These are phyloP conservation scores for Caenorhabditis sp. DNA, from an alignment of 2,888 invertebrate species.

Conservation along the genomic window DNA sequence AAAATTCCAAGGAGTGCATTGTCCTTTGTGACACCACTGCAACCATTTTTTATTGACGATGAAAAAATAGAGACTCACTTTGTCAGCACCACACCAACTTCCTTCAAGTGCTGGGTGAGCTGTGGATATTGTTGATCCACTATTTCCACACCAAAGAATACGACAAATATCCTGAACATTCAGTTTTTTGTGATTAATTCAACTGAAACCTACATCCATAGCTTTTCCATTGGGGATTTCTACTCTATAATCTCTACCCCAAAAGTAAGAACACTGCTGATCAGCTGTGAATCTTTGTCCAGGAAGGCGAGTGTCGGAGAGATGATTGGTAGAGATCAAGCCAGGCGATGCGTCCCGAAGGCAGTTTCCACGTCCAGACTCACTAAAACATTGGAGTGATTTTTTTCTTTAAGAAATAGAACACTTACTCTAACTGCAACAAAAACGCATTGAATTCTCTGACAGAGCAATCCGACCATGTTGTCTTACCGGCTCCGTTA, in stretches of 20 bases:
- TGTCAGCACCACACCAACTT: conserved; percentile 81
- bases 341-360: conserved; percentile 78
- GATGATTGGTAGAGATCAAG: conserved; percentile 76
- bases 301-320: conserved; percentile 73
- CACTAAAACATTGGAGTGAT: conserved; percentile 71
- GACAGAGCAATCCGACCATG: conserved; percentile 82
- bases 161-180: conserved; percentile 80
- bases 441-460: conserved; percentile 82
- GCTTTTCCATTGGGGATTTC: conserved; percentile 81
- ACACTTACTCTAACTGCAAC: conserved; percentile 79
- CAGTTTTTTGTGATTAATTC: not conserved
- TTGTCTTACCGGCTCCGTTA: conserved; percentile 83
- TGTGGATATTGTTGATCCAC: conserved; percentile 82
- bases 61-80: conserved; percentile 49
- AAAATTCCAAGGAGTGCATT: conserved; percentile 76
- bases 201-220: conserved; percentile 70
- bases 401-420: not conserved
- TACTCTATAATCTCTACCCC: conserved; percentile 82
- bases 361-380: conserved; percentile 81
- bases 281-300: conserved; percentile 83
- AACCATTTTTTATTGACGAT: conserved; percentile 16
- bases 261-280: conserved; percentile 83
- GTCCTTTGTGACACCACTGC: conserved; percentile 82
- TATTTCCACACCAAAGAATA: conserved; percentile 83
- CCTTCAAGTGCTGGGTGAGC: conserved; percentile 83